phyloP scores from a whole-genome alignment of 2,888 invertebrate genomes.

The Brachyopa scutellaris region DNA sequence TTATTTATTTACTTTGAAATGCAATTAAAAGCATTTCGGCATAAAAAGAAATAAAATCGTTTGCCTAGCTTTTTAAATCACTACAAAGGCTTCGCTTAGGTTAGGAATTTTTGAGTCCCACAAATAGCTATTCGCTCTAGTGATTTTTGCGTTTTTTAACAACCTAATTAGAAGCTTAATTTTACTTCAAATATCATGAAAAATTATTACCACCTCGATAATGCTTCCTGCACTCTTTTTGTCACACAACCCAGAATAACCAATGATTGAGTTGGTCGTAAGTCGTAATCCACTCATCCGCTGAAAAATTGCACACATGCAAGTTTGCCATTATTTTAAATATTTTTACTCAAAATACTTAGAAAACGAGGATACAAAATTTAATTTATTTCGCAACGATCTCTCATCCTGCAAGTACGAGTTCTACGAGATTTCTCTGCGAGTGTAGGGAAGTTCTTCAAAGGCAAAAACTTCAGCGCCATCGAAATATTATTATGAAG shows the following conservation, averaged over 20 bases:
- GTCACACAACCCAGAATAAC: constrained; percentile 27
- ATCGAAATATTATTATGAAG: constrained; percentile 43
- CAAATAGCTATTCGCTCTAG: constrained; percentile 12
- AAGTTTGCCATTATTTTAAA: constrained; percentile 39
- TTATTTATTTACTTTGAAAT: no score
- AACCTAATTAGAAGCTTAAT: constrained; percentile 22
- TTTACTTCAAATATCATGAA: constrained; percentile 49
- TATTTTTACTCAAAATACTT: constrained; percentile 32
- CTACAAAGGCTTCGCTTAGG: no score
- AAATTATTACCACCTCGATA: background rate
- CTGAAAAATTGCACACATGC: constrained; percentile 36
- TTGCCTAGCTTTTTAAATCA: no score
- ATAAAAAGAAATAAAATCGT: no score
- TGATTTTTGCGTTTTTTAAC: constrained; percentile 17
- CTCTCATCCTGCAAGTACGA: background rate
- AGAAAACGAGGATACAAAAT: constrained; percentile 12
- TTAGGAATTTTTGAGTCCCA: constrained; percentile 7
- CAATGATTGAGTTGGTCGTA: constrained; percentile 53
- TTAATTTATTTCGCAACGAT: constrained; percentile 31
- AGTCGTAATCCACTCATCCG: constrained; percentile 57
- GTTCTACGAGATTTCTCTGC: constrained; percentile 5
- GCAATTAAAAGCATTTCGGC: no score
- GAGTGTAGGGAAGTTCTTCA: constrained; percentile 16
- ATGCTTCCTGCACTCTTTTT: constrained; percentile 9
- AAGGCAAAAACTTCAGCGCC: constrained; percentile 29